Percentiles rank a stretch among this genome's conserved stretches.
These are phyloP conservation scores for Buphagus erythrorhynchus DNA, from an alignment of 2,797 vertebrate genomes.

Conservation along the genomic window DNA sequence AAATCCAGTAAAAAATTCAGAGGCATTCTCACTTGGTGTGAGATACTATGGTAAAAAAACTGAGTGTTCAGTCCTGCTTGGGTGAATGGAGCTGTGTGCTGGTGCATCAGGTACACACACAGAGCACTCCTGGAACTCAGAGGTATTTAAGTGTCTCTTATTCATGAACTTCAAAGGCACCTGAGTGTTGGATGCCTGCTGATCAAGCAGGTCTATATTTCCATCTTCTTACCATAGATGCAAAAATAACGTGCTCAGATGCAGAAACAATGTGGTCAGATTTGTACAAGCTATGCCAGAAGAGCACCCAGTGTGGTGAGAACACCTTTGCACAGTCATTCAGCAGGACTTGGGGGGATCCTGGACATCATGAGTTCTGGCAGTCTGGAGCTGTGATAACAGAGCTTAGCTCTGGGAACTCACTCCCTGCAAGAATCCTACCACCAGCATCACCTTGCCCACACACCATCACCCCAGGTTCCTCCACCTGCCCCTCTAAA, in stretches of 20 bases:
- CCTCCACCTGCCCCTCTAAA: background rate
- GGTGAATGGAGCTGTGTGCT: background rate
- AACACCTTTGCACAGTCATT: fast-evolving
- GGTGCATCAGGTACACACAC: background rate
- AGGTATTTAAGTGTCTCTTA: background rate
- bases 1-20: background rate
- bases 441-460: background rate
- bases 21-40: background rate
- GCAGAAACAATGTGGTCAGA: background rate
- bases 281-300: background rate
- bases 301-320: background rate
- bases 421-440: background rate
- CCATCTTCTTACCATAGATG: background rate
- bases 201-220: background rate
- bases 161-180: background rate
- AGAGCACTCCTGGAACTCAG: background rate
- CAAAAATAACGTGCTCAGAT: background rate
- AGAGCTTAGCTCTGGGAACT: background rate
- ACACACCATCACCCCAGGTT: fast-evolving
- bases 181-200: background rate
- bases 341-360: background rate
- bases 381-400: background rate
- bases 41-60: background rate
- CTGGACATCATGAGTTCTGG: background rate
- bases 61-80: background rate